Evolutionary conservation across 1,140 invertebrate species (phyloP).

Genomic region (Anthonomus grandis): DNA sequence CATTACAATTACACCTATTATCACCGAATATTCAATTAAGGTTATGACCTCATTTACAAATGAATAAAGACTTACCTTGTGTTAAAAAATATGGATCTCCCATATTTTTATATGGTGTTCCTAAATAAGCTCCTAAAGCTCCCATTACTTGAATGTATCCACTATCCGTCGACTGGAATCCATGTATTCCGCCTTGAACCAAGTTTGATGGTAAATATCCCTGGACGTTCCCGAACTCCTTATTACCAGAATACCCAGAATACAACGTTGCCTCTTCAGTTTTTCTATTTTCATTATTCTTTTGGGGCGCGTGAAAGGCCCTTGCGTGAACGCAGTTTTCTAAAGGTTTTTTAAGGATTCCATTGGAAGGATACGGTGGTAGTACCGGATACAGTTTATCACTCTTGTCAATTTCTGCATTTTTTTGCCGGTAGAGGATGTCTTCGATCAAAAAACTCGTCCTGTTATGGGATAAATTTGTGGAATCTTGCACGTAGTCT

Average conservation of each 20-base stretch:
- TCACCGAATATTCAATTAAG: too few species aligned
- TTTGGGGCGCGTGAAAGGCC: slow-evolving; percentile 26
- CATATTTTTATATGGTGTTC: slow-evolving; percentile 61
- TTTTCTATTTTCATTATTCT: slow-evolving; percentile 14
- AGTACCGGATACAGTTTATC: background rate
- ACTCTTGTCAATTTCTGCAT: slow-evolving; percentile 33
- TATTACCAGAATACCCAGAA: slow-evolving; percentile 1
- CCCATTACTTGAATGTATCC: slow-evolving; percentile 62
- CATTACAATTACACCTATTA: too few species aligned
- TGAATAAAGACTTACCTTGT: slow-evolving; percentile 53
- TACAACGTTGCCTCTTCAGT: slow-evolving; percentile 16
- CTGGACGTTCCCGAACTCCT: slow-evolving; percentile 25
- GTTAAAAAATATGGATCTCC: slow-evolving; percentile 64
- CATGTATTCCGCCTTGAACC: slow-evolving; percentile 32
- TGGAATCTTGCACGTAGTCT: slow-evolving; percentile 23
- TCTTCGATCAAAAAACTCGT: slow-evolving; percentile 80
- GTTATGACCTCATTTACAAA: too few species aligned
- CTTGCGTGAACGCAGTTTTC: background rate
- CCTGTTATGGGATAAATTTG: slow-evolving; percentile 40
- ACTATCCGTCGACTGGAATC: slow-evolving; percentile 35
- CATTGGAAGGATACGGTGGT: background rate
- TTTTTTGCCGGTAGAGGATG: slow-evolving; percentile 67
- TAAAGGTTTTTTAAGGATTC: slow-evolving; percentile 2
- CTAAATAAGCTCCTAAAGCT: slow-evolving; percentile 57
- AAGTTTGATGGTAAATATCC: slow-evolving; percentile 38